phyloP scores from a whole-genome alignment of 2,113 vertebrate species.

The Sylvia atricapilla region DNA sequence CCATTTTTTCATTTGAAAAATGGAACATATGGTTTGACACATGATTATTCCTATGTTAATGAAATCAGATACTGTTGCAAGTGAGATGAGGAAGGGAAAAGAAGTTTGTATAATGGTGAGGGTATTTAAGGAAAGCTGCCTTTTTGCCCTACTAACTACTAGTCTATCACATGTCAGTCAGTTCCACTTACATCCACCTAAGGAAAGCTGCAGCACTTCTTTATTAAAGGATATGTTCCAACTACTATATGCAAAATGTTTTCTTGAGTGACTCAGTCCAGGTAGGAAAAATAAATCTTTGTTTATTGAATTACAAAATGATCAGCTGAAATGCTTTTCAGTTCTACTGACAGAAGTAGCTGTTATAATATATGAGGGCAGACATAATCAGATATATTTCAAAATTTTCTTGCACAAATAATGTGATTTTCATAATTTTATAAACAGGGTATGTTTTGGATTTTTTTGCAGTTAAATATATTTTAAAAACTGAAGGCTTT shows the following conservation, averaged over 20 bases:
- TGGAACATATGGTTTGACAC: conserved; percentile 7
- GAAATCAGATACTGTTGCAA: not conserved
- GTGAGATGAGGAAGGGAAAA: not conserved
- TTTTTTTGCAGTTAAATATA: not conserved
- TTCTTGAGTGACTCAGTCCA: not conserved
- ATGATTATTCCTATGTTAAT: not conserved
- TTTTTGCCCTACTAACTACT: not conserved
- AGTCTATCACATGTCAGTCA: not conserved
- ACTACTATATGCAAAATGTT: not conserved
- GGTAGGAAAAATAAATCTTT: not conserved
- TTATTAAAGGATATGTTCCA: not conserved
- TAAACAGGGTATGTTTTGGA: not conserved
- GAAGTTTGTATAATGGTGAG: not conserved
- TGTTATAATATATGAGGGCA: not conserved
- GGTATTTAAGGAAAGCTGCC: not conserved
- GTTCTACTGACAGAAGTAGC: not conserved
- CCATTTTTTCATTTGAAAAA: conserved; percentile 32
- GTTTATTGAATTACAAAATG: not conserved
- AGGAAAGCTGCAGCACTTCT: not conserved
- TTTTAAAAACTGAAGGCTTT: not conserved
- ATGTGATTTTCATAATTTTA: not conserved
- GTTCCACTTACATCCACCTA: not conserved
- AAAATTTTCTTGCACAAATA: not conserved
- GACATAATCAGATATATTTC: not conserved
- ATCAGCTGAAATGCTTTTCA: not conserved